Evolutionary conservation across 2,113 vertebrate genomes (phyloP).

Genomic region (Nerophis ophidion): DNA sequence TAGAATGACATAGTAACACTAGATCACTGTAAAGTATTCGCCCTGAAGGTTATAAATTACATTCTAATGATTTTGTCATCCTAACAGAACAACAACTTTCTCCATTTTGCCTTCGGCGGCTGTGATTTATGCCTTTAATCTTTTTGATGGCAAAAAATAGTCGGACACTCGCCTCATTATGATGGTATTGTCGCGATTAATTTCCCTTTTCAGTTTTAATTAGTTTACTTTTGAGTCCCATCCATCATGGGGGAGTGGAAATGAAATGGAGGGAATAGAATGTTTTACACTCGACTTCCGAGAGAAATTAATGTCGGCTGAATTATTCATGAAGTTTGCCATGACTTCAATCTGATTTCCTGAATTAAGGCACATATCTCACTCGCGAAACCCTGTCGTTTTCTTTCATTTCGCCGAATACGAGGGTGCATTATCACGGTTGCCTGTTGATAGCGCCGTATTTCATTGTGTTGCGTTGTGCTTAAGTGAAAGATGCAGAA

Average conservation of each 20-base stretch:
- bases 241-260: background rate
- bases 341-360: slow-evolving; percentile 5
- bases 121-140: slow-evolving; percentile 9
- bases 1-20: background rate
- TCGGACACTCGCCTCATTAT: background rate
- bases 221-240: slow-evolving; percentile 1
- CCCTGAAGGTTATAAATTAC: slow-evolving; percentile 4
- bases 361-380: slow-evolving; percentile 3
- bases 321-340: slow-evolving; percentile 9
- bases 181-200: slow-evolving; percentile 1
- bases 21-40: slow-evolving; percentile 7
- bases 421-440: background rate
- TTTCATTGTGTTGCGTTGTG: slow-evolving; percentile 2
- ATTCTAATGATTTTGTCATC: slow-evolving; percentile 4
- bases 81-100: slow-evolving; percentile 1
- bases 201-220: slow-evolving; percentile 4
- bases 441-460: background rate
- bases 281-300: slow-evolving; percentile 9
- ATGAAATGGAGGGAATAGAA: background rate
- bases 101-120: background rate
- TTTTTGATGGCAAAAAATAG: background rate
- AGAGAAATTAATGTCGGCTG: slow-evolving; percentile 3
- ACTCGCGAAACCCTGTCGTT: background rate
- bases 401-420: slow-evolving; percentile 1
- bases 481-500: background rate